phyloP scores from a whole-genome alignment of 2,888 invertebrate genomes.

The Erannis defoliaria region DNA sequence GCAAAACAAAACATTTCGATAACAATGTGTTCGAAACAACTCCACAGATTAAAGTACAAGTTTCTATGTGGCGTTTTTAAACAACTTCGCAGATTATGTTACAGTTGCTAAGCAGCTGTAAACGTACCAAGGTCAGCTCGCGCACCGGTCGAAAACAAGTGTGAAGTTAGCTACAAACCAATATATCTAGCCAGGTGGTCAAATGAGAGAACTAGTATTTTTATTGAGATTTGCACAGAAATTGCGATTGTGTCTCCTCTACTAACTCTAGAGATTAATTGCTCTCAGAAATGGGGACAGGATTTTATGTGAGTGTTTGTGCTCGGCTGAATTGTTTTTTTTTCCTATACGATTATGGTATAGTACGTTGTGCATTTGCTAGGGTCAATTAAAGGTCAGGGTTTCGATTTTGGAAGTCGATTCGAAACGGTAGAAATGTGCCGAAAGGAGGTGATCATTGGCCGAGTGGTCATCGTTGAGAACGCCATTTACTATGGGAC shows the following conservation, averaged over 20 bases:
- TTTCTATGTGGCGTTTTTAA: not conserved
- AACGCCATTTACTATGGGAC: too few species aligned
- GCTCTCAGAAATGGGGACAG: not conserved
- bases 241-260: not conserved
- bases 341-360: too few species aligned
- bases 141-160: conserved; percentile 22
- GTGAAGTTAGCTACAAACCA: conserved; percentile 26
- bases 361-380: too few species aligned
- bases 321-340: too few species aligned
- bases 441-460: too few species aligned
- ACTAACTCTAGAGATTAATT: not conserved
- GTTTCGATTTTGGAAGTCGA: too few species aligned
- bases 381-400: too few species aligned
- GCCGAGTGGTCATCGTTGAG: too few species aligned
- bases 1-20: not conserved
- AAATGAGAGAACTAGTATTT: not conserved
- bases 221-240: not conserved
- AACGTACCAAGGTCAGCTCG: conserved; percentile 22
- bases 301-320: too few species aligned
- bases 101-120: conserved; percentile 9
- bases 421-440: too few species aligned
- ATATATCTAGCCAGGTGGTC: not conserved
- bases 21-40: not conserved
- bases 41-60: not conserved
- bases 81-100: not conserved